Conservation (phyloP, 2,888 invertebrate species). For the Belgica antarctica region DNA sequence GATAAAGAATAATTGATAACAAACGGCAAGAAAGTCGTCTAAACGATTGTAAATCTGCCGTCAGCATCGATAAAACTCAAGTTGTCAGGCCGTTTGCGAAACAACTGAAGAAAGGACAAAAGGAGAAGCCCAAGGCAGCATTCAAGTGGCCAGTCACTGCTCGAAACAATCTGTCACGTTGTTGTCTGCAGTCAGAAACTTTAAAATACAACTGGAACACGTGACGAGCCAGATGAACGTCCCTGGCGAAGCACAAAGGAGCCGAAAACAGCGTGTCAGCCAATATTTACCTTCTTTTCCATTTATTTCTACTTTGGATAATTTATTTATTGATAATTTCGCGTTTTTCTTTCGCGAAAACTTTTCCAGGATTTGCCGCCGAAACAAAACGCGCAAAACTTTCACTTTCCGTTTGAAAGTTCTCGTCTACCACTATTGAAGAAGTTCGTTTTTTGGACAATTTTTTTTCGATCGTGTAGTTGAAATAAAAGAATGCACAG, state of each 20-base stretch:
- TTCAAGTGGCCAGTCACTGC: too few species aligned
- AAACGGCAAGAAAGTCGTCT: not conserved
- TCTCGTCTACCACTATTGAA: not conserved
- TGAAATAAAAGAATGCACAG: not conserved
- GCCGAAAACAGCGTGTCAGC: not conserved
- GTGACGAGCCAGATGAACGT: too few species aligned
- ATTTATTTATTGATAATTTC: not conserved
- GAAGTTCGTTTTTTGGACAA: not conserved
- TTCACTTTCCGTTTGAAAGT: not conserved
- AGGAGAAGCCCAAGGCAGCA: too few species aligned
- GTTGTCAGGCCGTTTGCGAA: too few species aligned
- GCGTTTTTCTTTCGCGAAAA: not conserved
- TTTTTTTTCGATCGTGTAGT: not conserved
- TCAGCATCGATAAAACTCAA: not conserved
- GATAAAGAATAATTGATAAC: not conserved
- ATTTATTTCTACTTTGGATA: not conserved
- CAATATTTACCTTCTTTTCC: slow-evolving; percentile 26
- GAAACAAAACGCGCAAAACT: too few species aligned
- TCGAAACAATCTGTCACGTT: not conserved
- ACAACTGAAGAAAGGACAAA: too few species aligned
- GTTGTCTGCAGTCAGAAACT: too few species aligned
- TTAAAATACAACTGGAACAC: too few species aligned
- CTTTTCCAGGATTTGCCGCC: not conserved
- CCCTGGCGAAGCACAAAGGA: too few species aligned
- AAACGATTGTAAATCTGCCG: not conserved